These are phyloP conservation scores for Drosophila kanekoi DNA, from an alignment of 2,888 invertebrate species.

Conservation along the genomic window DNA sequence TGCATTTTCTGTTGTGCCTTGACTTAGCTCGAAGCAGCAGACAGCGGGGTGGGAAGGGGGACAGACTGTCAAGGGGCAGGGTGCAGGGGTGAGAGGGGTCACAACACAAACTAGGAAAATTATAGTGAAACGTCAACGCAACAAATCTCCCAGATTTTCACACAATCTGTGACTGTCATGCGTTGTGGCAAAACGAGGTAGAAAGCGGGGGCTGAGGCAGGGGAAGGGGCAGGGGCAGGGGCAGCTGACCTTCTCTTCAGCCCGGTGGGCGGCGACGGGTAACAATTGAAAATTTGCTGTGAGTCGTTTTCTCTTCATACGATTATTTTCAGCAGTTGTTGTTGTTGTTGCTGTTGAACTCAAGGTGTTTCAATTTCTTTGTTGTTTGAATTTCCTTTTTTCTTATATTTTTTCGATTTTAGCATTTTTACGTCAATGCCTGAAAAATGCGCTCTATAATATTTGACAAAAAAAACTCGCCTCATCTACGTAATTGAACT, in stretches of 20 bases:
- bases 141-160: constrained; percentile 72
- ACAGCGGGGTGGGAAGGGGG: too few relatives aligned
- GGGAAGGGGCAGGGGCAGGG: not conserved
- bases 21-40: too few relatives aligned
- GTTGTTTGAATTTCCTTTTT: constrained; percentile 35
- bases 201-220: not conserved
- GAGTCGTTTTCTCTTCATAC: constrained; percentile 34
- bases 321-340: constrained; percentile 14
- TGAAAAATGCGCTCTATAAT: constrained; percentile 67
- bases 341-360: constrained; percentile 9
- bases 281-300: constrained; percentile 61
- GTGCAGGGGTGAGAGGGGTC: not conserved
- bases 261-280: constrained; percentile 6
- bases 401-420: constrained; percentile 10
- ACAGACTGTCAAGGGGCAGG: not conserved
- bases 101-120: constrained; percentile 28
- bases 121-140: constrained; percentile 45
- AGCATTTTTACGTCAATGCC: constrained; percentile 67
- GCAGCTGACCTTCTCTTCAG: constrained; percentile 13
- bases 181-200: constrained; percentile 37
- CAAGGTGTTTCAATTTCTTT: constrained; percentile 63
- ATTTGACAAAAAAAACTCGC: constrained; percentile 60
- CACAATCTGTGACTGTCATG: constrained; percentile 70
- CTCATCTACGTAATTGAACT: constrained; percentile 42
- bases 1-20: constrained; percentile 34